phyloP scores from a whole-genome alignment of 2,888 invertebrate species.

The Erpobdella octoculata region DNA sequence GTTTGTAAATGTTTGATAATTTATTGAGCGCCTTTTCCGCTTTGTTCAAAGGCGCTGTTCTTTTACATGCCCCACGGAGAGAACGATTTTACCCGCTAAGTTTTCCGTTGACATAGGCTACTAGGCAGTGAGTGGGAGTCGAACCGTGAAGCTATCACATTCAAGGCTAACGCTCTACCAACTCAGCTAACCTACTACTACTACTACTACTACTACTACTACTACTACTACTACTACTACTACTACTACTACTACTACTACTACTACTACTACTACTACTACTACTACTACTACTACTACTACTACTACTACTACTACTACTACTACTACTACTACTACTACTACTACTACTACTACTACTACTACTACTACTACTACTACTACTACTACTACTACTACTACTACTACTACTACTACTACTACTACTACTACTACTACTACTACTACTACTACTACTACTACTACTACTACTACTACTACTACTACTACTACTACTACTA shows the following conservation, averaged over 20 bases:
- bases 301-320: background rate
- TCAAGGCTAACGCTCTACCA: no score
- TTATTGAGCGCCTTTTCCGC: no score
- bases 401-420: slow-evolving; percentile 31
- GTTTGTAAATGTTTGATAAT: no score
- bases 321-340: background rate
- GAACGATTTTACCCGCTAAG: no score
- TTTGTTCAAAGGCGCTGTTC: no score
- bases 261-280: background rate
- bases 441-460: slow-evolving; percentile 35
- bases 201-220: background rate
- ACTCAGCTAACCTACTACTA: no score
- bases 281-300: background rate
- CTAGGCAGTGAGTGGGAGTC: no score
- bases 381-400: slow-evolving; percentile 16
- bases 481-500: slow-evolving; percentile 36
- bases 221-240: background rate
- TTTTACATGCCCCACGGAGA: no score
- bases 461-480: slow-evolving; percentile 35
- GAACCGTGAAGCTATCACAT: no score
- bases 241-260: background rate
- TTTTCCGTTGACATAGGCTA: no score
- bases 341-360: background rate
- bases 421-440: slow-evolving; percentile 34
- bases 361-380: no score